A percentile compares a stretch with the other conserved stretches of the same genome.
Conservation (phyloP, 2,113 vertebrate species). For the Hipposideros armiger region DNA sequence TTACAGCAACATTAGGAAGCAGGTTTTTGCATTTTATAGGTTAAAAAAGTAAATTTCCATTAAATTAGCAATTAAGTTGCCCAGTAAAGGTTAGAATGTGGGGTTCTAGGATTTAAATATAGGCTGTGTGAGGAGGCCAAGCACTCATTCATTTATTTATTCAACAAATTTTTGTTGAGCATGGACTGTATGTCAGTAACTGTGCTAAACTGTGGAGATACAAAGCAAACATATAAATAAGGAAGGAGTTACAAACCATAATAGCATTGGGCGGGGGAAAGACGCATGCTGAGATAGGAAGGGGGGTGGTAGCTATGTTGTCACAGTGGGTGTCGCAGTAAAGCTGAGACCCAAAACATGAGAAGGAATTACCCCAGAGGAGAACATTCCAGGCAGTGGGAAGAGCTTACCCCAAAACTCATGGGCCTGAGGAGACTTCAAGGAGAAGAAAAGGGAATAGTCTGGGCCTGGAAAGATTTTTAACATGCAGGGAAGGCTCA, state of each 20-base stretch:
- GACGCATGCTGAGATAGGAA: neutral
- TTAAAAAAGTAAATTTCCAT: neutral
- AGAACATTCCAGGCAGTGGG: neutral
- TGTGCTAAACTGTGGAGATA: neutral
- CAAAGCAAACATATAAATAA: neutral
- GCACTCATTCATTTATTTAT: neutral
- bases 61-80: neutral
- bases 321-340: no score
- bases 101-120: neutral
- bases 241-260: neutral
- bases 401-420: neutral
- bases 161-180: neutral
- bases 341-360: neutral
- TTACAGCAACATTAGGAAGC: neutral
- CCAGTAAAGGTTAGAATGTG: neutral
- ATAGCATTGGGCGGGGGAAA: neutral
- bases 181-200: neutral
- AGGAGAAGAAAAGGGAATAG: neutral
- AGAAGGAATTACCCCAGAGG: neutral
- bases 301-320: fast-evolving
- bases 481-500: neutral
- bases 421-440: neutral
- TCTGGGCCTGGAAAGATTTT: neutral
- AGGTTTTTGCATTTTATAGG: neutral
- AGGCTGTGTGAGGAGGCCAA: neutral